Base-by-base conservation (phyloP, 2,113 vertebrate genomes). In the Phalacrocorax aristotelis region DNA sequence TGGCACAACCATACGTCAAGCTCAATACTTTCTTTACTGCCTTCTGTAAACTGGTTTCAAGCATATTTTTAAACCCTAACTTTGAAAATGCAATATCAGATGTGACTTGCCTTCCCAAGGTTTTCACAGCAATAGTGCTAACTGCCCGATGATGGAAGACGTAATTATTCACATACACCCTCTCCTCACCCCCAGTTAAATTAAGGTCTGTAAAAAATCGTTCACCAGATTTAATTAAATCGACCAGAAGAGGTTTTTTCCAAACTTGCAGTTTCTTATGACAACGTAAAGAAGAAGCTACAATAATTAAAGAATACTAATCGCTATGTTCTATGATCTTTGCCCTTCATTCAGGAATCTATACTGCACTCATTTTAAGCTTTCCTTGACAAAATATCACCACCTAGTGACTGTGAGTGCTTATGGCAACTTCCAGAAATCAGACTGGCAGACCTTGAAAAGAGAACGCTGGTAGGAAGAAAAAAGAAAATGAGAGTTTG, bases 321-420 rank as follows among this genome's bases (percentile, higher is more conserved):
- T 40, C 4, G 49, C 34, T 51, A 1, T 22, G 15, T 66, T 58
- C 25, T 66, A 8, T 22, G 51, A 3, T 8, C 11, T 68, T 80
- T 74, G 0, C 51, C 15, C 19, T 62, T 77, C 74, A 25, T 78
- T 78, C 6, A 15, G 29, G 5, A 48, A 64, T 55, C 22, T 46
- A 10, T 60, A 54, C 7, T 46, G 42, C 8, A 18, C 13, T 36
- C 7, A 27, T 46, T 57, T 62, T 75, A 71, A 82, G 38, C 17
- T 90, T 90, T 85, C 75, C 70, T 46, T 76, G 74, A 61, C 15
- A 79, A n/a, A 91, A 93, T 15, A 95, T n/a, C 85, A 87, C 96
- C 95, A 95, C 48, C 96, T 96, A 94, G 92, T 83, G 96, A 85
- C 52, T 23, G 13, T n/a, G 7, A 55, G 4, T 38, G 29, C 9